Evolutionary conservation across 64 coral and sea anemone species (phyloP).

Genomic region (Stichodactyla mertensii): DNA sequence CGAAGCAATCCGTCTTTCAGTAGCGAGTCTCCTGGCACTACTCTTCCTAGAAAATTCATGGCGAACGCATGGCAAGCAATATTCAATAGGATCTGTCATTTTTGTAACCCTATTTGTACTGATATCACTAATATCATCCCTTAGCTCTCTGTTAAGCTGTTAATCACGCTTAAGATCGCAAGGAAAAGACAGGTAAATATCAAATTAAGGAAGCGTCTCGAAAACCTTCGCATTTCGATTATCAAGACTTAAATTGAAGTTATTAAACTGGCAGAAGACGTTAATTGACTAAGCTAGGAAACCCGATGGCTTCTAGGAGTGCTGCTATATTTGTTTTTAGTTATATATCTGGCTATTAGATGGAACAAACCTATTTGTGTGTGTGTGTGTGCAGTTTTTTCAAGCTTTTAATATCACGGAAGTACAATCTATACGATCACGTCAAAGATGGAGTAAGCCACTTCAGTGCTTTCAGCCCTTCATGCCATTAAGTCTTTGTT

Average conservation of each 20-base stretch:
- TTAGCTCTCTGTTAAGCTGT: neutral
- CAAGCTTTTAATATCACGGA: slow-evolving; percentile 2
- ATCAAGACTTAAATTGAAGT: neutral
- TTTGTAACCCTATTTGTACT: neutral
- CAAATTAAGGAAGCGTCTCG: neutral
- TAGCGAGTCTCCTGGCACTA: no score
- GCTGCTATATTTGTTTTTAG: no score
- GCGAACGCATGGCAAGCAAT: neutral
- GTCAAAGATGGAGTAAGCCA: slow-evolving; percentile 15
- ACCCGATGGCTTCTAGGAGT: neutral
- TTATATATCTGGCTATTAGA: no score
- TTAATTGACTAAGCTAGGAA: neutral
- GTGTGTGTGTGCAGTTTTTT: neutral
- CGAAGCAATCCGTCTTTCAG: no score
- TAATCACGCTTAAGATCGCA: neutral
- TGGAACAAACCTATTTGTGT: neutral
- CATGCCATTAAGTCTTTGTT: neutral
- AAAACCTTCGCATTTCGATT: neutral
- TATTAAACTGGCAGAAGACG: neutral
- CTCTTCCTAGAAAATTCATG: neutral
- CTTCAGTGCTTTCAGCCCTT: slow-evolving; percentile 15
- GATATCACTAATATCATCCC: neutral
- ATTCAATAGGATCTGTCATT: neutral
- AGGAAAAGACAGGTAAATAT: neutral
- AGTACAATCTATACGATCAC: neutral